These are phyloP conservation scores for Mastomys natalensis DNA, from an alignment of 2,113 vertebrate genomes.

Conservation along the genomic window DNA sequence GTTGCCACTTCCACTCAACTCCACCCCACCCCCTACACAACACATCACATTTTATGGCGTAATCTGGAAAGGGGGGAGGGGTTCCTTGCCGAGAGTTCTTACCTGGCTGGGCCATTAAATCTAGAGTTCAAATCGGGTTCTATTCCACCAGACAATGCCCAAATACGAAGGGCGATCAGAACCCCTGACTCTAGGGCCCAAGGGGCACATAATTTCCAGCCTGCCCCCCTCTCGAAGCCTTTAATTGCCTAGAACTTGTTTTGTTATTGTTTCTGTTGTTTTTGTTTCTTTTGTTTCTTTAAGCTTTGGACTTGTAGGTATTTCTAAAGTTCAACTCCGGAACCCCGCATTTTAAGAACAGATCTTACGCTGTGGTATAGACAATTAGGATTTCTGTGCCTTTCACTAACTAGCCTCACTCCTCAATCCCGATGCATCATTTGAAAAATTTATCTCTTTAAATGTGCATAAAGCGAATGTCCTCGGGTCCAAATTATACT, in stretches of 20 bases:
- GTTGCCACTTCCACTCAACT: not conserved
- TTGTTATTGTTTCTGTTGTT: conserved; percentile 21
- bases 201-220: not conserved
- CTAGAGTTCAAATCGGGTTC: not conserved
- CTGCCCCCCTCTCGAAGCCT: not conserved
- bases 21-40: conserved; percentile 45
- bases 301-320: not conserved
- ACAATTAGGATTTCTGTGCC: not conserved
- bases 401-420: not conserved
- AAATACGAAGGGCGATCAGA: not conserved
- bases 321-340: conserved; percentile 34
- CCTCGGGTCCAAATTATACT: not conserved
- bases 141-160: not conserved
- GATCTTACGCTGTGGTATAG: not conserved
- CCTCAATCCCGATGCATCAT: not conserved
- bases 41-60: conserved; percentile 46
- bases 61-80: not conserved
- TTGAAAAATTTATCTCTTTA: conserved; percentile 29
- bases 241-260: not conserved
- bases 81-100: not conserved
- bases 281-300: conserved; percentile 1
- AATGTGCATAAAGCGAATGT: not conserved
- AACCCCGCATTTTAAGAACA: conserved; percentile 14
- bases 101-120: not conserved
- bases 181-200: not conserved